Base-by-base conservation (phyloP, 2,113 vertebrate species). In the Diglossa brunneiventris region DNA sequence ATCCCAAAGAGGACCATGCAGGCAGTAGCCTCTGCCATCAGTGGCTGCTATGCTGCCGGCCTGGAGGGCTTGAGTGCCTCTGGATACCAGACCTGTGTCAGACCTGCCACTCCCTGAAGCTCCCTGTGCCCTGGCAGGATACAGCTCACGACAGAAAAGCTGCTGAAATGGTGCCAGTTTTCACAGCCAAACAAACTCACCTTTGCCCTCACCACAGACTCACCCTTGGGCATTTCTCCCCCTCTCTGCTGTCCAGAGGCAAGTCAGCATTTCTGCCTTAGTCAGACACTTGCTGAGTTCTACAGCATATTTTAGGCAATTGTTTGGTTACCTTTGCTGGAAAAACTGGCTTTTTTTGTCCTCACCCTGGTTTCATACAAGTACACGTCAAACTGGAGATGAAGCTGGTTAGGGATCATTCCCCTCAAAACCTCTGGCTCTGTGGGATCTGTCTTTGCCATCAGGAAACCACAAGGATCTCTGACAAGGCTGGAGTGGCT, bases 121-220 rank as follows among this genome's bases (percentile, higher is more conserved):
- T 62, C 8, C 14, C 85, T 41, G 58, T 58, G 63, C 58, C 58
- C 82, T 19, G 88, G 49, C 76, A 73, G 89, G 74, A 55, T 64
- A 15, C 10, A 1, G 76, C 66, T 87, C 39, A 16, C 0, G 0
- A 70, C 52, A 72, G 83, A 78, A 64, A 53, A 56, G 41, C 81
- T 85, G 81, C 91, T 96, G 93, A 94, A 84, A 66, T 0, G 1
- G 41, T 35, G 94, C 93, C 92, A 93, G 37, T 22, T 44, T 67
- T 83, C 17, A 5, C 9, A 62, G 78, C 72, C 87, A 90, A 55
- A 92, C 89, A 83, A 91, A 70, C 93, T 94, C 94, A 95, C 89
- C 91, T 94, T 92, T 95, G 78, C 90, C 93, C 92, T 87, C 13
- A 2, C 58, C 85, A 83, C 82, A 91, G 70, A 83, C 46, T 0